Conservation (phyloP, 2,888 invertebrate species). For the Escarpia spicata region DNA sequence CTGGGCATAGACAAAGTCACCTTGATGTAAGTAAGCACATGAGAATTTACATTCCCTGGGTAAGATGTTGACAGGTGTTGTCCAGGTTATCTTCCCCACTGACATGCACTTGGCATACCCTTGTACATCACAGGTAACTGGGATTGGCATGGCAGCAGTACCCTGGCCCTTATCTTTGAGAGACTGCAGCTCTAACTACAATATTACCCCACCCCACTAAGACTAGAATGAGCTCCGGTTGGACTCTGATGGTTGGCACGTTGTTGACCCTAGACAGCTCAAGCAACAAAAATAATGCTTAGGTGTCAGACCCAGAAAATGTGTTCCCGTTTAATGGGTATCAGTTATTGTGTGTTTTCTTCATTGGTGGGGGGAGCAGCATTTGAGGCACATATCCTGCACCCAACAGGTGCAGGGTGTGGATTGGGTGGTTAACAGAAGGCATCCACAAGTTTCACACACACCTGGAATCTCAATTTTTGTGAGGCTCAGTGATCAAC, state of each 20-base stretch:
- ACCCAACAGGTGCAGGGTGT: background rate
- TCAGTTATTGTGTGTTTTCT: background rate
- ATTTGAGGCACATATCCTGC: background rate
- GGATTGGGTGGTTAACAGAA: too few relatives aligned
- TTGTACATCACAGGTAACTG: background rate
- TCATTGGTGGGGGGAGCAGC: background rate
- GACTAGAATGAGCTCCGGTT: background rate
- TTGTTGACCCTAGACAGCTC: too few relatives aligned
- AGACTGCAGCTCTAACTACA: background rate
- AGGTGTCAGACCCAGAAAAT: background rate
- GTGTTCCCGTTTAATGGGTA: background rate
- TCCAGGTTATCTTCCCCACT: background rate
- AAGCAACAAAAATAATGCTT: too few relatives aligned
- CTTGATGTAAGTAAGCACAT: background rate
- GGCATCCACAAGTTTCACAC: too few relatives aligned
- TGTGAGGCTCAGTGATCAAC: background rate
- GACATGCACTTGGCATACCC: background rate
- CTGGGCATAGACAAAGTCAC: background rate
- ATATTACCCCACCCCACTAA: background rate
- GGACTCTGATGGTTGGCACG: background rate
- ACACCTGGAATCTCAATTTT: background rate
- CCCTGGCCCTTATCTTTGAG: background rate
- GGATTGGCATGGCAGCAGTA: background rate
- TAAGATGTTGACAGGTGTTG: background rate
- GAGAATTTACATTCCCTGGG: background rate